phyloP scores from a whole-genome alignment of 2,888 invertebrate species.

The Xylota sylvarum region DNA sequence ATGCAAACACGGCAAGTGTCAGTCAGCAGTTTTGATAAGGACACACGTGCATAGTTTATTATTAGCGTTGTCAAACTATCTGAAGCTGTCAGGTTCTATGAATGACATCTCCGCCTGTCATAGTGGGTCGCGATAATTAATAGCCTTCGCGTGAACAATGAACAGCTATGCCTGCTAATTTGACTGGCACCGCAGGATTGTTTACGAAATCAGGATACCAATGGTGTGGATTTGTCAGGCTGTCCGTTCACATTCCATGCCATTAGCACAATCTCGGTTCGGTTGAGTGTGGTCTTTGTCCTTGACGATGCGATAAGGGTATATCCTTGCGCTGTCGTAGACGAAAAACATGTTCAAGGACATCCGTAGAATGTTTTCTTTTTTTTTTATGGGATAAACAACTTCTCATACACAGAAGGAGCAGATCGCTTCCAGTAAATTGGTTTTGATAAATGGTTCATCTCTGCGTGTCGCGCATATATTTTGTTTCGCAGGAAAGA shows the following conservation, averaged over 20 bases:
- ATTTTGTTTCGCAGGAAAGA: slow-evolving; percentile 16
- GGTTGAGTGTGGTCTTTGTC: slow-evolving; percentile 1
- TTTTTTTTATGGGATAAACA: slow-evolving; percentile 5
- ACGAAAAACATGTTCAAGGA: slow-evolving; percentile 35
- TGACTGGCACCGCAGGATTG: slow-evolving; percentile 3
- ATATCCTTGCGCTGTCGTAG: slow-evolving; percentile 38
- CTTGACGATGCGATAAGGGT: slow-evolving; percentile 34
- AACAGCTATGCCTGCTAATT: slow-evolving; percentile 5
- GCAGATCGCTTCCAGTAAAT: slow-evolving; percentile 58
- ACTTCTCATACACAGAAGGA: slow-evolving; percentile 1
- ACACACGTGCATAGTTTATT: not conserved
- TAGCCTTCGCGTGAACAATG: not conserved
- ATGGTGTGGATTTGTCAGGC: slow-evolving; percentile 21
- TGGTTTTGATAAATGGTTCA: slow-evolving; percentile 57
- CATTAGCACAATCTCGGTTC: slow-evolving; percentile 6
- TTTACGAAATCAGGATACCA: slow-evolving; percentile 33
- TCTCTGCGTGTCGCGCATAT: slow-evolving; percentile 30
- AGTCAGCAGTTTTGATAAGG: slow-evolving; percentile 8
- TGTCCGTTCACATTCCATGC: slow-evolving; percentile 2
- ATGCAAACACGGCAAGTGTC: not conserved
- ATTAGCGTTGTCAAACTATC: slow-evolving; percentile 37
- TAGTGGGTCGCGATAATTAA: slow-evolving; percentile 21
- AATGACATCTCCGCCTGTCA: slow-evolving; percentile 6
- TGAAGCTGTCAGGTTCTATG: slow-evolving; percentile 10
- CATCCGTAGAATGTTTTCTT: slow-evolving; percentile 15